Evolutionary conservation across 2,113 vertebrate genomes (phyloP).

Genomic region (Petrocephalus microphthalmus): DNA sequence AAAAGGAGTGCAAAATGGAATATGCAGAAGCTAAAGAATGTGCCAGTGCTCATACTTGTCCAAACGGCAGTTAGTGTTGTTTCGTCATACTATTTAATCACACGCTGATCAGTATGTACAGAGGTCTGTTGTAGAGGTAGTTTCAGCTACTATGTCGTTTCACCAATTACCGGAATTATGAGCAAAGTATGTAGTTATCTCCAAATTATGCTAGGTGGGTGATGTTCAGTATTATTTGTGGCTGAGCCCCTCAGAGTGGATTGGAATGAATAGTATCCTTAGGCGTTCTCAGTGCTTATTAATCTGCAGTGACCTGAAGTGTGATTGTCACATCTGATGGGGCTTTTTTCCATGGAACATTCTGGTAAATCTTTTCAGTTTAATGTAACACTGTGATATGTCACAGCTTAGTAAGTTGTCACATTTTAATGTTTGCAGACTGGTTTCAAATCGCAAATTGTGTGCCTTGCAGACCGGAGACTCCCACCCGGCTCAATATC

Average conservation of each 20-base stretch:
- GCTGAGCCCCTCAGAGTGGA: background rate
- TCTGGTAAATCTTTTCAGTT: background rate
- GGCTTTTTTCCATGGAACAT: background rate
- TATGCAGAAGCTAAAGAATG: background rate
- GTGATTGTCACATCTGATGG: background rate
- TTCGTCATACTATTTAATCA: background rate
- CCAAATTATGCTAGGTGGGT: background rate
- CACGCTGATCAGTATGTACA: background rate
- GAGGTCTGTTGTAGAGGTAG: background rate
- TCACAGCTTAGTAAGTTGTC: background rate
- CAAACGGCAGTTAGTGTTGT: background rate
- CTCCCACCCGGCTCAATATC: background rate
- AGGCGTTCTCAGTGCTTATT: background rate
- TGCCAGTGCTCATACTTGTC: background rate
- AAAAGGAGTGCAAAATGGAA: background rate
- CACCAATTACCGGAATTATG: background rate
- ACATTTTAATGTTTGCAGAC: background rate
- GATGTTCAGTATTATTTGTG: background rate
- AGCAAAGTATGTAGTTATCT: background rate
- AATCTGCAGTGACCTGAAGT: background rate
- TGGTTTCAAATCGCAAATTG: background rate
- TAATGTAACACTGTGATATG: background rate
- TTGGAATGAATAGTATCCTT: background rate
- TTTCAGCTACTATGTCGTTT: background rate
- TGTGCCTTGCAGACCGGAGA: background rate